Evolutionary conservation across 2,797 vertebrate genomes (phyloP), one percentile per base, ranked within the genome.

Genomic region (Molothrus aeneus): DNA sequence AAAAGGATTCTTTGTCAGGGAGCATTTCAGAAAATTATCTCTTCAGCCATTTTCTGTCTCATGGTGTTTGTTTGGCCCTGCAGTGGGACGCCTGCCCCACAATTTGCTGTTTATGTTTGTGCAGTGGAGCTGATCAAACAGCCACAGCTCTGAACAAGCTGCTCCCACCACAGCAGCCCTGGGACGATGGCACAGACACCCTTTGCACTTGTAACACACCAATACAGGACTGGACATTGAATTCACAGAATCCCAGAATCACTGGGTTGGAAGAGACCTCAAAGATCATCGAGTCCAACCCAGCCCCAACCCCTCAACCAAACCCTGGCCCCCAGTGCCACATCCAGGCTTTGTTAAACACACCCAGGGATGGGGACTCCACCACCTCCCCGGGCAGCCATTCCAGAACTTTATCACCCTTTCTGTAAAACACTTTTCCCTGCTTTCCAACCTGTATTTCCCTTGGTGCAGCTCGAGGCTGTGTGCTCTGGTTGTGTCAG

Each of bases 71-170:
- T 93, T 95, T 95, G 95, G 91, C 82, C 79, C 81, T 42, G 90
- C 3, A 2, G 57, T 25, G 25, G 80, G 50, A 70, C 36, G 77
- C 53, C 29, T 29, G 91, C 77, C 56, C 73, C 77, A 93, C 93
- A 93, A 38, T 91, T 77, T 93, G 70, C 85, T 91, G 93, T 90
- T 95, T 93, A 92, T 96, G 38, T 95, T 94, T 95, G 95, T 92
- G 92, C 92, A 95, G 85, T 60, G 69, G 66, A 86, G 95, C 95
- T 88, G 77, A 93, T 90, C 84, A 56, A 86, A 80, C 3, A 13
- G 75, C 57, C 79, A 21, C 0, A 0, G 70, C 88, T 74, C 88
- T 1, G 0, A 81, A 29, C 31, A 26, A 2, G 7, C 74, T 57
- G 92, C 77, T 92, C 42, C 63, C n/a, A 69, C 8, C 72, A 16